A percentile compares a stretch with the other conserved stretches of the same genome.
Evolutionary conservation across 2,113 vertebrate genomes (phyloP).

Genomic region (Jaculus jaculus): DNA sequence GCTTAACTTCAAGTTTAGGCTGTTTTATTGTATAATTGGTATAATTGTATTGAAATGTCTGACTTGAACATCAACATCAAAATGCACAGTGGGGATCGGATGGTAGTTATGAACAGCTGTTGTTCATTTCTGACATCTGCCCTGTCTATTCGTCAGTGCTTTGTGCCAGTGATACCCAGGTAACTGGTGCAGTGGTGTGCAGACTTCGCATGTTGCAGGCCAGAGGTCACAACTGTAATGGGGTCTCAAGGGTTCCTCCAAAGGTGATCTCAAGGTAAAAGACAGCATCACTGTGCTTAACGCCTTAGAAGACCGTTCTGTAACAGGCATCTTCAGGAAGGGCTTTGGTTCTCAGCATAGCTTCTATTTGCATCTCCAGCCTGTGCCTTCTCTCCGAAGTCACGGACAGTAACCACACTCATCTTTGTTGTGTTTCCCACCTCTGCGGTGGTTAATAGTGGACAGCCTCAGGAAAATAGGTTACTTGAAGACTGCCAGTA

Average conservation of each 20-base stretch:
- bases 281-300: neutral
- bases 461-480: neutral
- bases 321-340: neutral
- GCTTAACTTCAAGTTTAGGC: neutral
- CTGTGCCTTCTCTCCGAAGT: neutral
- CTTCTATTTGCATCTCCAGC: neutral
- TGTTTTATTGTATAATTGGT: slow-evolving; percentile 5
- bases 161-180: neutral
- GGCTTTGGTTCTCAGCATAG: neutral
- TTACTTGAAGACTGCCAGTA: neutral
- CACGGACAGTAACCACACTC: neutral
- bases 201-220: neutral
- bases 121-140: slow-evolving; percentile 33
- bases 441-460: neutral
- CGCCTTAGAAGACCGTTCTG: neutral
- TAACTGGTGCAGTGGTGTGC: neutral
- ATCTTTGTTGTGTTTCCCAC: neutral
- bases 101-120: slow-evolving; percentile 28
- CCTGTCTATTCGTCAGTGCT: neutral
- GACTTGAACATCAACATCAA: slow-evolving; percentile 38
- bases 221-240: neutral
- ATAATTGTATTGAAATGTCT: slow-evolving; percentile 43
- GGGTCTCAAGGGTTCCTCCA: neutral
- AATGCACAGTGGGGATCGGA: slow-evolving; percentile 54
- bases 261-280: neutral